Conservation (phyloP, 2,797 vertebrate genomes). For the Hylomyscus alleni region DNA sequence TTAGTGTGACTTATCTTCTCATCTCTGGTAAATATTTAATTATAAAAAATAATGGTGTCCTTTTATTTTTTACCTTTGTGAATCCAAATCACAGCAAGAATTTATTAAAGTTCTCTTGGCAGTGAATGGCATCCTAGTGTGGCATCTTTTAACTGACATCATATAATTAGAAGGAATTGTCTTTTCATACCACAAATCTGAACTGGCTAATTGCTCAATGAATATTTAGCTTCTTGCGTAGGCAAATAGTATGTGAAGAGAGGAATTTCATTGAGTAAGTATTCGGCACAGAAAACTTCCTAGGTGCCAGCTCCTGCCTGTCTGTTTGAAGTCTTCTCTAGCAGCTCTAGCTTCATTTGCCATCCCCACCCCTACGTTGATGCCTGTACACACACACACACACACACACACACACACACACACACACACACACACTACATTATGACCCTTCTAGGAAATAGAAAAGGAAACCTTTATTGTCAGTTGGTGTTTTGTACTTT, state of each 20-base stretch:
- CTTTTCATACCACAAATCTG: constrained; percentile 79
- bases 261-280: constrained; percentile 70
- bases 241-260: constrained; percentile 61
- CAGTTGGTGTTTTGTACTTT: constrained; percentile 50
- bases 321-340: neutral
- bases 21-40: constrained; percentile 88
- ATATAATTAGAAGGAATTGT: constrained; percentile 83
- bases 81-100: constrained; percentile 81
- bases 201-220: constrained; percentile 82
- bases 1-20: constrained; percentile 86
- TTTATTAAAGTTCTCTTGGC: constrained; percentile 72
- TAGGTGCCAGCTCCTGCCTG: constrained; percentile 12
- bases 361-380: neutral
- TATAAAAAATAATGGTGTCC: constrained; percentile 77
- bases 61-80: constrained; percentile 68
- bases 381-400: neutral
- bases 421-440: neutral
- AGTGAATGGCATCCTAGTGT: constrained; percentile 72
- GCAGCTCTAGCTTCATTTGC: neutral
- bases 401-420: neutral
- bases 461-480: neutral
- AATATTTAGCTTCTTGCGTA: constrained; percentile 74
- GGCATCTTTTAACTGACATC: constrained; percentile 79
- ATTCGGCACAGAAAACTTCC: constrained; percentile 56
- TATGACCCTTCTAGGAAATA: neutral